Base-by-base conservation (phyloP, 2,797 vertebrate genomes). In the Sus cebifrons region DNA sequence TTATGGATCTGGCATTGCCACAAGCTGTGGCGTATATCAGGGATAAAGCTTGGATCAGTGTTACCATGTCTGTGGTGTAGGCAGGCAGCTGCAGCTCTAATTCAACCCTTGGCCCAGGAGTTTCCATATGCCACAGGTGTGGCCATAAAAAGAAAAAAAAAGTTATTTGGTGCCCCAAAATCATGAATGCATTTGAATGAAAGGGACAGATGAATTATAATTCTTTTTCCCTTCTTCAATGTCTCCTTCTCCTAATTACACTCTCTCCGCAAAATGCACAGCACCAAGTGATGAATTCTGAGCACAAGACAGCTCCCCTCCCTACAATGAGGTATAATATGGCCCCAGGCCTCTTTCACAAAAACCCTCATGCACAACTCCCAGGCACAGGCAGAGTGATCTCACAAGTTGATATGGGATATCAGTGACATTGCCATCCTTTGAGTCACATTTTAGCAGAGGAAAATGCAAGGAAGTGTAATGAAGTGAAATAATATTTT, bases 191-290 rank as follows among this genome's bases (percentile, higher is more conserved):
- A 52, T 40, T 87, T 90, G 44, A 71, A 56, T 65, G 54, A 44
- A n/a, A 85, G 60, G 36, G 54, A 74, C 25, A 5, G 15, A 16
- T 93, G 6, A n/a, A 78, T 87, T 58, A 40, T 52, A 84, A 29
- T 52, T 89, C 58, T 16, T 81, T 73, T 20, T 0, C 16, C 27
- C 12, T 68, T 86, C 82, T 25, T 67, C 64, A 21, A 52, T 17
- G 12, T 64, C 29, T 56, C 44, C 27, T 89, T 89, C 64, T 93
- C 54, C 89, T 82, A 56, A 79, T 96, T 64, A 32, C 7, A 52
- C 16, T 58, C n/a, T 62, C 14, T 54, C 56, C 21, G 52, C 36
- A 23, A 58, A 87, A 85, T 62, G 27, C 36, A 77, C 40, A 86
- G 86, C 25, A 18, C 13, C 25, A 65, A 15, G 3, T 44, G n/a